These are phyloP conservation scores for Cygnus buccinator DNA, from an alignment of 2,113 vertebrate species.

Conservation along the genomic window DNA sequence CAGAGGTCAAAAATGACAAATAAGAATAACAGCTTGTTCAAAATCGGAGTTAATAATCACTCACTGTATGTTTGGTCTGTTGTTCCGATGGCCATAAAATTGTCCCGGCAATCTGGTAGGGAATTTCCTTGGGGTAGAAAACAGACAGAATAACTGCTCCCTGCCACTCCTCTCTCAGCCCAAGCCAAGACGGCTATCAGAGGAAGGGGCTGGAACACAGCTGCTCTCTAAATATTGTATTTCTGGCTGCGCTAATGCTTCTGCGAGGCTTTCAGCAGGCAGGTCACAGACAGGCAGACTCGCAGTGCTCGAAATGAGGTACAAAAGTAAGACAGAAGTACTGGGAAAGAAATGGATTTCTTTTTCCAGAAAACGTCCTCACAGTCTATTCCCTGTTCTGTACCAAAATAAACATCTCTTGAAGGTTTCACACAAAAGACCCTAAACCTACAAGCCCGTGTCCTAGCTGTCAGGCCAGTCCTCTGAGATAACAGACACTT, in stretches of 20 bases:
- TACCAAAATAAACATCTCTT: not conserved
- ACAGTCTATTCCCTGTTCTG: not conserved
- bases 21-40: not conserved
- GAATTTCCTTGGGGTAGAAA: not conserved
- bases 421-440: not conserved
- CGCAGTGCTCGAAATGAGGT: not conserved
- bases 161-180: not conserved
- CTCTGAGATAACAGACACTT: not conserved
- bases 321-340: not conserved
- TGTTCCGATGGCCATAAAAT: not conserved
- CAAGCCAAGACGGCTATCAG: not conserved
- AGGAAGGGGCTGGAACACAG: conserved; percentile 34
- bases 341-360: not conserved
- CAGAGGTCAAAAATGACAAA: conserved; percentile 14
- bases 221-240: not conserved
- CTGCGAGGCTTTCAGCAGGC: not conserved
- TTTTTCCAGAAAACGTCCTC: not conserved
- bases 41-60: conserved; percentile 3
- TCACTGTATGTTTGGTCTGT: not conserved
- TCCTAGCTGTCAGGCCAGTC: not conserved
- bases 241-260: not conserved
- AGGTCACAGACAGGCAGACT: conserved; percentile 2
- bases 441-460: not conserved
- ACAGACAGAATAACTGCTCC: not conserved
- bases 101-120: not conserved